Evolutionary conservation across 2,888 invertebrate genomes (phyloP).

Genomic region (Thelaira solivaga): DNA sequence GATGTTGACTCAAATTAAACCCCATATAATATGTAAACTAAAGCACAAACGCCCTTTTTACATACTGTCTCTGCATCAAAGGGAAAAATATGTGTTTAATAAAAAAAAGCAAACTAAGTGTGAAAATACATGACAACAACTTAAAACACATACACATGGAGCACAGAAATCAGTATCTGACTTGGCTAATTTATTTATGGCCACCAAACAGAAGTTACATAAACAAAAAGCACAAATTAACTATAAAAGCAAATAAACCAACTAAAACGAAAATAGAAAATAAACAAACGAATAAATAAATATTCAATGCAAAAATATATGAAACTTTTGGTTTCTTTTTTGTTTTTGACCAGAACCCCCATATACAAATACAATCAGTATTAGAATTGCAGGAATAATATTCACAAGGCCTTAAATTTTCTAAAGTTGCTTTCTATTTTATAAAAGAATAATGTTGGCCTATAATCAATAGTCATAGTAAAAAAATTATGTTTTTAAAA

Average conservation of each 20-base stretch:
- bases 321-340: constrained; percentile 13
- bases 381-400: no score
- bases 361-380: no score
- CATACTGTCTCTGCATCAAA: not conserved
- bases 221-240: constrained; percentile 61
- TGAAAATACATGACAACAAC: constrained; percentile 26
- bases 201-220: constrained; percentile 47
- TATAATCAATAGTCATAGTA: no score
- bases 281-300: constrained; percentile 37
- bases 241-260: constrained; percentile 59
- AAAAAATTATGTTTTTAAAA: no score
- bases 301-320: constrained; percentile 23
- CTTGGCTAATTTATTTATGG: constrained; percentile 62
- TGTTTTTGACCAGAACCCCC: no score
- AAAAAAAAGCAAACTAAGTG: not conserved
- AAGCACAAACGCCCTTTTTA: constrained; percentile 15
- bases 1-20: constrained; percentile 34
- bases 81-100: not conserved
- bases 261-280: constrained; percentile 27
- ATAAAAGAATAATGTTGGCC: no score
- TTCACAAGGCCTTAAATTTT: no score
- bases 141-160: constrained; percentile 5
- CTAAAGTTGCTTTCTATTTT: no score
- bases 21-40: constrained; percentile 21
- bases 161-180: constrained; percentile 56